Evolutionary conservation across 2,797 vertebrate species (phyloP).

Genomic region (Leuciscus waleckii): DNA sequence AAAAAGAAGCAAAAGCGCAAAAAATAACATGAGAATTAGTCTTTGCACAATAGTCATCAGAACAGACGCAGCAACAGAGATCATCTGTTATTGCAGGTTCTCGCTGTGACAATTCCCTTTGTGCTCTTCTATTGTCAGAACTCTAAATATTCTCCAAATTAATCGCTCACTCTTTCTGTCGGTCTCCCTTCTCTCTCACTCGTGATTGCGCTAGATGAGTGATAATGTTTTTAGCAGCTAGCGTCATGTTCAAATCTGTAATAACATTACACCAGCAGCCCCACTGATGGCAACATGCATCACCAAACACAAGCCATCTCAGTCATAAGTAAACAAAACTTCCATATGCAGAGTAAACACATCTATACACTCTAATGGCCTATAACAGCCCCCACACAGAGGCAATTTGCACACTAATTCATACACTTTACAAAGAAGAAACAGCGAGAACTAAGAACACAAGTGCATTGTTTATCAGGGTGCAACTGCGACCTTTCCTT

Average conservation of each 20-base stretch:
- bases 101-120: slow-evolving; percentile 38
- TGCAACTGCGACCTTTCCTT: slow-evolving; percentile 26
- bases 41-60: slow-evolving; percentile 11
- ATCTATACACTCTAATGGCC: slow-evolving; percentile 51
- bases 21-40: slow-evolving; percentile 5
- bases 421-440: slow-evolving; percentile 35
- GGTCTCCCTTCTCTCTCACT: slow-evolving; percentile 55
- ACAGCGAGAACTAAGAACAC: slow-evolving; percentile 32
- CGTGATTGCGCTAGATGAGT: slow-evolving; percentile 47
- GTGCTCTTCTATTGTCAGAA: slow-evolving; percentile 38
- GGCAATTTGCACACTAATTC: slow-evolving; percentile 52
- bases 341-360: slow-evolving; percentile 52
- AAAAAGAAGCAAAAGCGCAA: not conserved
- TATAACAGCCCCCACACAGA: slow-evolving; percentile 51
- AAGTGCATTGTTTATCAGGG: slow-evolving; percentile 34
- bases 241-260: slow-evolving; percentile 53
- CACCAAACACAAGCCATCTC: slow-evolving; percentile 50
- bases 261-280: slow-evolving; percentile 51
- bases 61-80: slow-evolving; percentile 11
- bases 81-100: slow-evolving; percentile 36
- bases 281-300: slow-evolving; percentile 53
- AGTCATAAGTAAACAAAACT: slow-evolving; percentile 52
- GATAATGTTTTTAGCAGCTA: slow-evolving; percentile 53
- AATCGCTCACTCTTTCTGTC: slow-evolving; percentile 51
- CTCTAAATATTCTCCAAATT: slow-evolving; percentile 44